These are phyloP conservation scores for Fistularia commersonii DNA, from an alignment of 2,797 vertebrate genomes.

Conservation along the genomic window DNA sequence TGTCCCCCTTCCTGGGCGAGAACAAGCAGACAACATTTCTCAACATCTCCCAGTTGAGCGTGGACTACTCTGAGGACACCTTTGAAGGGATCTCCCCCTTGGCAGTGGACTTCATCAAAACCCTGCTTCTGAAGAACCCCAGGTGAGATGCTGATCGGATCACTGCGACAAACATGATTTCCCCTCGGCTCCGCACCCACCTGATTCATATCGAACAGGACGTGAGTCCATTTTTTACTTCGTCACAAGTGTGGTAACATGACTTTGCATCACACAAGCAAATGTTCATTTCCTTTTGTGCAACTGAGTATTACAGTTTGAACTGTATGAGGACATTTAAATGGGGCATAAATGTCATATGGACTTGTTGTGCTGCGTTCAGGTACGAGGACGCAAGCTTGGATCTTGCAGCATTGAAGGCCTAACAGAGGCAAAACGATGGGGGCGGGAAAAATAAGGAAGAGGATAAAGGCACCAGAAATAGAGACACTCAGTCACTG, in stretches of 20 bases:
- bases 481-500: too few relatives aligned
- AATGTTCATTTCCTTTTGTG: constrained; percentile 20
- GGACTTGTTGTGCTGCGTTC: too few relatives aligned
- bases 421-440: too few relatives aligned
- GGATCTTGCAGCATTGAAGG: too few relatives aligned
- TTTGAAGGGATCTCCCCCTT: constrained; percentile 77
- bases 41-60: constrained; percentile 81
- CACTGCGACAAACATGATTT: neutral
- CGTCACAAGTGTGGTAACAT: too few relatives aligned
- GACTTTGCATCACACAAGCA: constrained; percentile 10
- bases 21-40: constrained; percentile 82
- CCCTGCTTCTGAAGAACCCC: constrained; percentile 77
- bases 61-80: constrained; percentile 77
- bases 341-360: too few relatives aligned
- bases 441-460: too few relatives aligned
- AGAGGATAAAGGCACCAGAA: too few relatives aligned
- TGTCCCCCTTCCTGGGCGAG: constrained; percentile 80
- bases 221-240: constrained; percentile 50
- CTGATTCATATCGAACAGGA: constrained; percentile 21
- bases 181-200: constrained; percentile 10
- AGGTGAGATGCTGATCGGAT: constrained; percentile 61
- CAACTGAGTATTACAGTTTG: neutral
- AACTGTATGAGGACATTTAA: too few relatives aligned
- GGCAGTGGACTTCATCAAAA: constrained; percentile 81
- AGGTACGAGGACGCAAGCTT: too few relatives aligned